These are phyloP conservation scores for Zosterops japonicus DNA, from an alignment of 2,113 vertebrate species.

Conservation along the genomic window DNA sequence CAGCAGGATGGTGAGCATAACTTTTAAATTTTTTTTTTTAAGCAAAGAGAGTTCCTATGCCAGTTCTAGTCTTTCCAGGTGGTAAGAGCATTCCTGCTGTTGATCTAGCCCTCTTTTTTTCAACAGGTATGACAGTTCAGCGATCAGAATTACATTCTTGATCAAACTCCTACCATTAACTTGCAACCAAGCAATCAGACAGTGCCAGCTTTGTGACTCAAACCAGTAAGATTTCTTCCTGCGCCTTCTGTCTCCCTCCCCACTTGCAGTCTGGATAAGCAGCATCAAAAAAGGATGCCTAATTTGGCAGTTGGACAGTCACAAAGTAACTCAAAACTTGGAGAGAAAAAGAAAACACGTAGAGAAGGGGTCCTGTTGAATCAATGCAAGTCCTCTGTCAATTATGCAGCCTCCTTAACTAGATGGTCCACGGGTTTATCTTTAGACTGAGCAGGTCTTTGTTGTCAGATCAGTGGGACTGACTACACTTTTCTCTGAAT, in stretches of 20 bases:
- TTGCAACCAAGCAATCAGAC: conserved; percentile 72
- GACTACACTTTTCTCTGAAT: not conserved
- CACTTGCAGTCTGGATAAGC: conserved; percentile 52
- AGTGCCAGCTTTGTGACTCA: conserved; percentile 73
- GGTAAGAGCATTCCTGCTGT: conserved; percentile 64
- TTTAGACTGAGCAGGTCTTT: conserved; percentile 48
- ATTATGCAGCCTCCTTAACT: not conserved
- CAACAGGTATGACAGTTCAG: conserved; percentile 73
- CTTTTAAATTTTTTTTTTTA: not conserved
- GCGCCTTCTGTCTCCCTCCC: conserved; percentile 46
- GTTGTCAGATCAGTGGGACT: conserved; percentile 24
- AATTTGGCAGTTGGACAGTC: not conserved
- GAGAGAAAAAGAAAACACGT: not conserved
- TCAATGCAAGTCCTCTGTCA: conserved; percentile 10
- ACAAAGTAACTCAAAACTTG: conserved; percentile 1
- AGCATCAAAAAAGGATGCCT: conserved; percentile 37
- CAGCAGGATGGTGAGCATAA: conserved; percentile 24
- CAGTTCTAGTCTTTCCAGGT: conserved; percentile 43
- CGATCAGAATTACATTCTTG: conserved; percentile 75
- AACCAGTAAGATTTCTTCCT: conserved; percentile 75
- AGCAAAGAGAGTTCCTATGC: conserved; percentile 1
- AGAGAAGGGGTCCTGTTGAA: not conserved
- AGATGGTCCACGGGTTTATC: conserved; percentile 2
- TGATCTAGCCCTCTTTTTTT: conserved; percentile 72
- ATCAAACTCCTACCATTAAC: conserved; percentile 74